phyloP scores from a whole-genome alignment of 1,140 invertebrate genomes.

The Zophobas atratus region DNA sequence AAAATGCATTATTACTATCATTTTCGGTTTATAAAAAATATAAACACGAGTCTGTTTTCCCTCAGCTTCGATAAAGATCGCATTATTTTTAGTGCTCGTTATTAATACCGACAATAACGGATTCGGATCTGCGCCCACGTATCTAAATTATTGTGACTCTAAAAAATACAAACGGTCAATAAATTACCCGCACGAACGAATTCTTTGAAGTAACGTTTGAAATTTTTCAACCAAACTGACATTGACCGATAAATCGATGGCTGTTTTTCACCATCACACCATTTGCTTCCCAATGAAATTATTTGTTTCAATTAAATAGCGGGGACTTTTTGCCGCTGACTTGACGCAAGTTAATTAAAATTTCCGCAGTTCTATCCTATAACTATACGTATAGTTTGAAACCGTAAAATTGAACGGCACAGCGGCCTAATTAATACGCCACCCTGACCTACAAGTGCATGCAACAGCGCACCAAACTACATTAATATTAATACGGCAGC shows the following conservation, averaged over 20 bases:
- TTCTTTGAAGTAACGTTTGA: no score
- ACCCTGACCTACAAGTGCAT: conserved; percentile 35
- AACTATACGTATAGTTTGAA: conserved; percentile 24
- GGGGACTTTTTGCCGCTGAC: neutral
- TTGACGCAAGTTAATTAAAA: conserved; percentile 6
- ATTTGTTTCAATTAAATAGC: neutral
- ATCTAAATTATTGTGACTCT: no score
- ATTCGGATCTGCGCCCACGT: no score
- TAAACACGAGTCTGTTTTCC: no score
- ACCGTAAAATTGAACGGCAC: conserved; percentile 37
- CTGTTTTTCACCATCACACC: no score
- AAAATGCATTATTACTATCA: neutral
- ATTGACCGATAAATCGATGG: no score
- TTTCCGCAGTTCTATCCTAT: neutral
- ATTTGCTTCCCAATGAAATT: neutral
- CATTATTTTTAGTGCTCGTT: no score
- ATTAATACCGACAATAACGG: no score
- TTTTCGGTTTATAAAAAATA: neutral
- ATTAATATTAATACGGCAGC: conserved; percentile 27
- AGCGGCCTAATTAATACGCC: conserved; percentile 24
- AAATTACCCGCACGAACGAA: no score
- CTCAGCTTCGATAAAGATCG: no score
- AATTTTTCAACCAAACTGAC: no score
- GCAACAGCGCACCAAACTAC: conserved; percentile 21
- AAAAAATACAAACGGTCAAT: no score